phyloP scores from a whole-genome alignment of 2,888 invertebrate genomes.

The Slavum lentiscoides region DNA sequence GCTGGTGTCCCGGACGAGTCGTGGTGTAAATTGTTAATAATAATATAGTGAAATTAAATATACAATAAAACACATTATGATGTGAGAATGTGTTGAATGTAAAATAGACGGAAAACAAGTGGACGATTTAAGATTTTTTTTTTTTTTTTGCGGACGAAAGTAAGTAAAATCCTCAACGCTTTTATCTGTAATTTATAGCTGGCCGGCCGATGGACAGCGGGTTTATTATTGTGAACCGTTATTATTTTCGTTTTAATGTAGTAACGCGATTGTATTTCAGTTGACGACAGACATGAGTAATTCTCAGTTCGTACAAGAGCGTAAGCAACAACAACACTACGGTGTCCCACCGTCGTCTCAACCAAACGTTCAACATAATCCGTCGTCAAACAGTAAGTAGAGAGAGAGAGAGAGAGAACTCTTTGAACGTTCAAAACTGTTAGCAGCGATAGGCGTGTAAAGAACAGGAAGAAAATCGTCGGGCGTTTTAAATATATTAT shows the following conservation, averaged over 20 bases:
- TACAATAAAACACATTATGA: background rate
- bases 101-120: background rate
- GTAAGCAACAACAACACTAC: slow-evolving; percentile 51
- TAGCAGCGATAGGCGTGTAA: background rate
- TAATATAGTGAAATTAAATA: background rate
- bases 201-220: too few species aligned
- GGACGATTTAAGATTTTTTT: background rate
- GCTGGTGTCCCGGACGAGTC: background rate
- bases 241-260: too few species aligned
- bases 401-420: background rate
- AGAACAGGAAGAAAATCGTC: too few species aligned
- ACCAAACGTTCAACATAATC: slow-evolving; percentile 30
- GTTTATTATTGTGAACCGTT: too few species aligned
- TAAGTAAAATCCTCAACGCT: background rate
- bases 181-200: background rate
- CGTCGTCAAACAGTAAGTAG: slow-evolving; percentile 20
- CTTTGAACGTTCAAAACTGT: background rate
- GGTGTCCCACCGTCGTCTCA: slow-evolving; percentile 18
- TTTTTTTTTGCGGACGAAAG: background rate
- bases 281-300: slow-evolving; percentile 25
- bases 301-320: slow-evolving; percentile 48
- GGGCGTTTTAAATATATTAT: too few species aligned
- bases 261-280: background rate
- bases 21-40: too few species aligned
- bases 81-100: background rate